Conservation (phyloP, 2,888 invertebrate genomes). For the Cryptocephalus moraei region DNA sequence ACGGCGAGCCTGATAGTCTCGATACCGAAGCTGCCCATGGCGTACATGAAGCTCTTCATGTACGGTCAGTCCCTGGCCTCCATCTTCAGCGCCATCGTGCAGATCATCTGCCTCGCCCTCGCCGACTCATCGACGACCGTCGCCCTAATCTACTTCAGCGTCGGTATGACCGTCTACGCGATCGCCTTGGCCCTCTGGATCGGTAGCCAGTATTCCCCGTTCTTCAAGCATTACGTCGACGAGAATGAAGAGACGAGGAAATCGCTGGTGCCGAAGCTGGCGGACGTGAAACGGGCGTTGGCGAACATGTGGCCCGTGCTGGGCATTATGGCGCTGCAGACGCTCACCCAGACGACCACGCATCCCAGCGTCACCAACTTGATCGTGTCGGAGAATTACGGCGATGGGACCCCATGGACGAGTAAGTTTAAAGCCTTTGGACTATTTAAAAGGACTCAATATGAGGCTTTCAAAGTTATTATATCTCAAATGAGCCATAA, state of each 20-base stretch:
- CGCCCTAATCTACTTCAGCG: constrained; percentile 5
- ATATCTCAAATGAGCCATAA: too few species aligned
- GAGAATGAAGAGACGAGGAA: not conserved
- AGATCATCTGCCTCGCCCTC: constrained; percentile 3
- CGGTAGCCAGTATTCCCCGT: not conserved
- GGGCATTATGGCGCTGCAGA: not conserved
- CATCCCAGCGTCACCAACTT: constrained; percentile 1
- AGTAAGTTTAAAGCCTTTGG: not conserved
- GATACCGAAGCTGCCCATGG: constrained; percentile 3
- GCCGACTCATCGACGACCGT: not conserved
- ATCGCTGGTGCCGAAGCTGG: not conserved
- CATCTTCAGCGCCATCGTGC: constrained; percentile 4
- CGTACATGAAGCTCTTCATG: constrained; percentile 2
- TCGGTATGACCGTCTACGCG: constrained; percentile 1
- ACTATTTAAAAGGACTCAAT: too few species aligned
- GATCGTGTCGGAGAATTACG: constrained; percentile 4
- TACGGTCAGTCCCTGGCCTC: constrained; percentile 5
- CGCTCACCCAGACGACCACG: not conserved
- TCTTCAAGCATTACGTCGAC: not conserved
- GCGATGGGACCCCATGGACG: constrained; percentile 4
- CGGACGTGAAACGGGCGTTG: not conserved
- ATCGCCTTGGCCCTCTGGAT: constrained; percentile 1
- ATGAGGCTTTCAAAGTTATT: too few species aligned
- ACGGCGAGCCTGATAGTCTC: not conserved
- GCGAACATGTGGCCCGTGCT: constrained; percentile 1